A percentile compares a stretch with the other conserved stretches of the same genome.
Conservation (phyloP, 2,888 invertebrate genomes). For the Dicycla oo region DNA sequence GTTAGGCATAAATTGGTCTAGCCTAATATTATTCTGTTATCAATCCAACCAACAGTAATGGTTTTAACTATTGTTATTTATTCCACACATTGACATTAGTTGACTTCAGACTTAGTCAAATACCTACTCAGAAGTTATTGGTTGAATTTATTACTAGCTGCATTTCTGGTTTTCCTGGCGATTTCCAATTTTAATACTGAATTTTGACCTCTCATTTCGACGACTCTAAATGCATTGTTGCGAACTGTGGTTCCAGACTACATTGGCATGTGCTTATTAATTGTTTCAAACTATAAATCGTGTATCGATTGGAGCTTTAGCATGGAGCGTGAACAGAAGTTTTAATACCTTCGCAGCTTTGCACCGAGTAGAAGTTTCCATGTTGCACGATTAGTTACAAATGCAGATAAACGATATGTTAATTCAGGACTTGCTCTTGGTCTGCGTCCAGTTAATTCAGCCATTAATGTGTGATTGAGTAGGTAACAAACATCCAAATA, state of each 20-base stretch:
- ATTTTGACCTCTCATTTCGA: not conserved
- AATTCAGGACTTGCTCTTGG: not conserved
- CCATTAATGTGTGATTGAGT: not conserved
- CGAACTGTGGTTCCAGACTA: not conserved
- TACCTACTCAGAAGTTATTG: not conserved
- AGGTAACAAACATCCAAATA: too few relatives aligned
- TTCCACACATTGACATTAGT: too few relatives aligned
- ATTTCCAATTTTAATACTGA: not conserved
- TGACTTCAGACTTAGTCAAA: not conserved
- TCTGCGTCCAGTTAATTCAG: not conserved
- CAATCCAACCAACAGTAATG: too few relatives aligned
- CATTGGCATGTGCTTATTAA: slow-evolving; percentile 15
- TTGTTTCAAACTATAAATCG: slow-evolving; percentile 34
- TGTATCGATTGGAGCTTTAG: slow-evolving; percentile 18
- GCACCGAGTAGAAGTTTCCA: not conserved
- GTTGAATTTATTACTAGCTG: not conserved
- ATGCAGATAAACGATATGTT: not conserved
- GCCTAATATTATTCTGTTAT: not conserved
- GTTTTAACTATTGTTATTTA: not conserved
- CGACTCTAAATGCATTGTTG: not conserved
- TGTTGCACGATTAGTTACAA: slow-evolving; percentile 15
- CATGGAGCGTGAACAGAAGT: slow-evolving; percentile 31
- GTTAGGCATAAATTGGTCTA: not conserved
- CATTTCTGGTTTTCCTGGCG: too few relatives aligned
- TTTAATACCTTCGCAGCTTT: slow-evolving; percentile 37